Evolutionary conservation across 1,140 invertebrate species (phyloP).

Genomic region (Polypedilum vanderplanki): DNA sequence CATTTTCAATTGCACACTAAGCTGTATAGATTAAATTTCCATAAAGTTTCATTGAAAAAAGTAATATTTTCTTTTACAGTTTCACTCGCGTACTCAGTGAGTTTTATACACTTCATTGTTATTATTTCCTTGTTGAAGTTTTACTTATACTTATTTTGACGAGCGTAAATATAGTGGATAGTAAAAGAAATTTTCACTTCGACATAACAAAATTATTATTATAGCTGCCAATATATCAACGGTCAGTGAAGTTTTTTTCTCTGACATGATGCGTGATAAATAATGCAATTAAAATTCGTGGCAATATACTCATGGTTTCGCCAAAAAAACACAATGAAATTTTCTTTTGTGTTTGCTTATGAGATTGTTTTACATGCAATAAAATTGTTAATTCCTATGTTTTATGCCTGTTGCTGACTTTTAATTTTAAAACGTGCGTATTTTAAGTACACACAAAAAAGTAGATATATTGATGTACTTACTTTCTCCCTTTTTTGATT

Average conservation of each 20-base stretch:
- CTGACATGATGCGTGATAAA: constrained; percentile 12
- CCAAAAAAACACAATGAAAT: not conserved
- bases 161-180: not conserved
- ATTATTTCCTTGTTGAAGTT: not conserved
- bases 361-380: constrained; percentile 4
- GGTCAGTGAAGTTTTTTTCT: not conserved
- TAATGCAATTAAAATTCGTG: constrained; percentile 11
- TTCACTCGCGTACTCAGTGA: not conserved
- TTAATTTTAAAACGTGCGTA: too few relatives aligned
- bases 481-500: too few relatives aligned
- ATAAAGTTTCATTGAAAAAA: not conserved
- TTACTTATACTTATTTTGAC: not conserved
- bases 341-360: not conserved
- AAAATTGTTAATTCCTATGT: constrained; percentile 5
- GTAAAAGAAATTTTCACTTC: not conserved
- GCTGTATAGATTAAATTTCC: not conserved
- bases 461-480: too few relatives aligned
- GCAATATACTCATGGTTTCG: not conserved
- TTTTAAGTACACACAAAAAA: too few relatives aligned
- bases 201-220: not conserved
- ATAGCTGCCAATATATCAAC: constrained; percentile 17
- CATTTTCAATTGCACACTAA: not conserved
- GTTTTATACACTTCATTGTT: not conserved
- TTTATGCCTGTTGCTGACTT: not conserved
- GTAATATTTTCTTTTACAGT: not conserved